Evolutionary conservation across 37 sponge, comb jelly and placozoan genomes (phyloP).

Genomic region (Chondrilla cf. caribensis): DNA sequence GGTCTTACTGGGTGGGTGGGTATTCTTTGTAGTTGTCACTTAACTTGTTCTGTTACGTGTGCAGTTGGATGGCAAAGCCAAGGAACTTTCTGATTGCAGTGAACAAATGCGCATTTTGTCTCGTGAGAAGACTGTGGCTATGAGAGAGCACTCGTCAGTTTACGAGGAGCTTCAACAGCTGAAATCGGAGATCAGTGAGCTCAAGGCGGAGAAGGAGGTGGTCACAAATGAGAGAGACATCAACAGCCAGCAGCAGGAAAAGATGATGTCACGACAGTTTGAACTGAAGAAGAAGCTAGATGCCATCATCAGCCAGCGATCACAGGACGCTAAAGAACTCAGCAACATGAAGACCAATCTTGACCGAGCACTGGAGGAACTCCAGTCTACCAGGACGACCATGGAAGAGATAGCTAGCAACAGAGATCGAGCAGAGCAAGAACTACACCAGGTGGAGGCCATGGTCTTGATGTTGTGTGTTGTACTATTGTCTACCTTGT

Average conservation of each 20-base stretch:
- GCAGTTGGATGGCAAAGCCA: too few species aligned
- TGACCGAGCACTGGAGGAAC: slow-evolving; percentile 43
- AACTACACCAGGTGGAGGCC: neutral
- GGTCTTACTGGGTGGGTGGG: too few species aligned
- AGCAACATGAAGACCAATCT: slow-evolving; percentile 40
- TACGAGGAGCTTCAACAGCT: slow-evolving; percentile 52
- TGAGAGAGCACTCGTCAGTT: slow-evolving; percentile 47
- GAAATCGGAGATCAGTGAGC: slow-evolving; percentile 41
- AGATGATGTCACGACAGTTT: slow-evolving; percentile 35
- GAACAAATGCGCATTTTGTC: slow-evolving; percentile 27
- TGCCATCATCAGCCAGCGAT: slow-evolving; percentile 48
- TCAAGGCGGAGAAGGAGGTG: slow-evolving; percentile 56
- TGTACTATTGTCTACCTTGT: neutral
- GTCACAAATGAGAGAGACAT: slow-evolving; percentile 50
- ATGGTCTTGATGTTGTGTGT: too few species aligned
- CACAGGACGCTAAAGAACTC: slow-evolving; percentile 72
- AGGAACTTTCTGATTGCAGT: neutral
- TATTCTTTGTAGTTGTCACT: too few species aligned
- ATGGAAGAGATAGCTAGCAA: neutral
- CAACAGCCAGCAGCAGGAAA: slow-evolving; percentile 50
- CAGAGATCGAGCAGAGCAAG: neutral
- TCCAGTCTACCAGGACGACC: neutral
- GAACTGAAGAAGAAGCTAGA: slow-evolving; percentile 67
- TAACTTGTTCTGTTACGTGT: too few species aligned
- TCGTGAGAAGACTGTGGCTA: slow-evolving; percentile 55